These are phyloP conservation scores for Drosophila melanogaster DNA, from an alignment of 1,140 invertebrate species.

Conservation along the genomic window Release_6_plus_ISO1_MT NT_033779.5:3175501-3176000, in stretches of 20 bases:
- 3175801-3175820: background rate
- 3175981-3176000: slow-evolving; percentile 9
- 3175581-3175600: slow-evolving; percentile 19
- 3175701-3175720: background rate
- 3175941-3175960: slow-evolving; percentile 27
- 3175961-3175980: slow-evolving; percentile 34
- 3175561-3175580: slow-evolving; percentile 22
- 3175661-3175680: slow-evolving; percentile 49
- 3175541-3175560: slow-evolving; percentile 58
- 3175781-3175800: background rate
- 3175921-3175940: slow-evolving; percentile 38
- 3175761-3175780: background rate
- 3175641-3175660: slow-evolving; percentile 55
- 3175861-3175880: slow-evolving; percentile 6
- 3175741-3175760: too few relatives aligned
- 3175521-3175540: slow-evolving; percentile 67
- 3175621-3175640: slow-evolving; percentile 47
- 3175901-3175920: slow-evolving; percentile 23
- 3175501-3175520: slow-evolving; percentile 55
- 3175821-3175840: slow-evolving; percentile 10
- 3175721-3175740: too few relatives aligned
- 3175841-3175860: background rate
- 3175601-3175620: slow-evolving; percentile 32
- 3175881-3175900: slow-evolving; percentile 22
- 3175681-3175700: slow-evolving; percentile 1